phyloP scores from a whole-genome alignment of 2,113 vertebrate species.

The Myxocyprinus asiaticus region DNA sequence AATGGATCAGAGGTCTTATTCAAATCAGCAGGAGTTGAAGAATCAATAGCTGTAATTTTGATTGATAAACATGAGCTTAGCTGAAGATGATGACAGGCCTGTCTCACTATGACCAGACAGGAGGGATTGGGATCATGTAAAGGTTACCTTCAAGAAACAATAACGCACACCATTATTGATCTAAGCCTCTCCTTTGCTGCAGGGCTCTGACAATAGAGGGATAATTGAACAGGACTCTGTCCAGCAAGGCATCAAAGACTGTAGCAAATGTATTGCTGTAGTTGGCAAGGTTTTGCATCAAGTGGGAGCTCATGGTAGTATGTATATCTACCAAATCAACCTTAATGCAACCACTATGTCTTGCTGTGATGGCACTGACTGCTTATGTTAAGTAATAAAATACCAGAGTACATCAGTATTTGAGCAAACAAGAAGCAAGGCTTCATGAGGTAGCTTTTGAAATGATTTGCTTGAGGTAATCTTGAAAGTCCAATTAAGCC shows the following conservation, averaged over 20 bases:
- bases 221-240: conserved; percentile 20
- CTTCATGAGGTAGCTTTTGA: too few relatives aligned
- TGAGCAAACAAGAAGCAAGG: too few relatives aligned
- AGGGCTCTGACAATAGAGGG: conserved; percentile 7
- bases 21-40: conserved; percentile 4
- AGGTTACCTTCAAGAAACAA: conserved; percentile 29
- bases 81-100: background rate
- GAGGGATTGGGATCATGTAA: conserved; percentile 4
- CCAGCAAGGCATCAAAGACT: conserved; percentile 1
- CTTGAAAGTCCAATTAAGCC: too few relatives aligned
- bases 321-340: too few relatives aligned
- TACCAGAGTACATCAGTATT: too few relatives aligned
- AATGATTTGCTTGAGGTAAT: too few relatives aligned
- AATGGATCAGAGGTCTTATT: conserved; percentile 1
- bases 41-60: background rate
- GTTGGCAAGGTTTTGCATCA: background rate
- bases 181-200: conserved; percentile 14
- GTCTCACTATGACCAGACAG: background rate
- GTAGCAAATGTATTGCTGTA: background rate
- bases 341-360: too few relatives aligned
- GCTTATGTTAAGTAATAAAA: too few relatives aligned
- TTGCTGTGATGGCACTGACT: too few relatives aligned
- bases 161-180: conserved; percentile 44
- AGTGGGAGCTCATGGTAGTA: background rate
- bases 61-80: conserved; percentile 21